Percentiles rank a stretch among this genome's conserved stretches.
phyloP scores from a whole-genome alignment of 2,888 invertebrate species.

The Macrophya alboannulata region DNA sequence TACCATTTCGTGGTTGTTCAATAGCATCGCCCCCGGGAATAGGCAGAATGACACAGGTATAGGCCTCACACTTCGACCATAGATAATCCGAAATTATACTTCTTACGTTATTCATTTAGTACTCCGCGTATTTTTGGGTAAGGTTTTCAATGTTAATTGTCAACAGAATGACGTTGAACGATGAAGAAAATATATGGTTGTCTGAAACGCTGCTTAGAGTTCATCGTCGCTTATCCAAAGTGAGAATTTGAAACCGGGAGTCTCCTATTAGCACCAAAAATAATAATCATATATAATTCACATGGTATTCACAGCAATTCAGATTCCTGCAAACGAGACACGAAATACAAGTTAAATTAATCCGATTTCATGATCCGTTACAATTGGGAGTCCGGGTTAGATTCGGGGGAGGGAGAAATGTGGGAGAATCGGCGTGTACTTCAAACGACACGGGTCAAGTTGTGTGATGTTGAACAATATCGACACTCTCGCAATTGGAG shows the following conservation, averaged over 20 bases:
- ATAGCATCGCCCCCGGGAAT: not conserved
- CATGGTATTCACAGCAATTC: not conserved
- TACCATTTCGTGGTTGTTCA: not conserved
- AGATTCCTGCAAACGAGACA: constrained; percentile 16
- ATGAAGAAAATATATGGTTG: not conserved
- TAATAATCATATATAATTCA: not conserved
- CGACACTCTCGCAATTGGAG: constrained; percentile 25
- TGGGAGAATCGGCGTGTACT: constrained; percentile 13
- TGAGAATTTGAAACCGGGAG: not conserved
- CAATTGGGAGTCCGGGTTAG: not conserved
- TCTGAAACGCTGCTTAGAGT: too few relatives aligned
- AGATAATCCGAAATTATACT: not conserved
- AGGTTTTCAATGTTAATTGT: too few relatives aligned
- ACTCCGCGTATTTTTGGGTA: too few relatives aligned
- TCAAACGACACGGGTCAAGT: constrained; percentile 36
- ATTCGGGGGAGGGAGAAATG: not conserved
- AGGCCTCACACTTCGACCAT: too few relatives aligned
- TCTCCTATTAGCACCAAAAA: not conserved
- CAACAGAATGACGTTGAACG: too few relatives aligned
- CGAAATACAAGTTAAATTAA: not conserved
- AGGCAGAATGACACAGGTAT: not conserved
- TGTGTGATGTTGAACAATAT: constrained; percentile 50
- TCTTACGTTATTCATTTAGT: not conserved
- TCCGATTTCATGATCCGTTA: constrained; percentile 31
- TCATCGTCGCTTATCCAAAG: not conserved